phyloP scores from a whole-genome alignment of 2,113 vertebrate species.

The Corvus moneduloides region DNA sequence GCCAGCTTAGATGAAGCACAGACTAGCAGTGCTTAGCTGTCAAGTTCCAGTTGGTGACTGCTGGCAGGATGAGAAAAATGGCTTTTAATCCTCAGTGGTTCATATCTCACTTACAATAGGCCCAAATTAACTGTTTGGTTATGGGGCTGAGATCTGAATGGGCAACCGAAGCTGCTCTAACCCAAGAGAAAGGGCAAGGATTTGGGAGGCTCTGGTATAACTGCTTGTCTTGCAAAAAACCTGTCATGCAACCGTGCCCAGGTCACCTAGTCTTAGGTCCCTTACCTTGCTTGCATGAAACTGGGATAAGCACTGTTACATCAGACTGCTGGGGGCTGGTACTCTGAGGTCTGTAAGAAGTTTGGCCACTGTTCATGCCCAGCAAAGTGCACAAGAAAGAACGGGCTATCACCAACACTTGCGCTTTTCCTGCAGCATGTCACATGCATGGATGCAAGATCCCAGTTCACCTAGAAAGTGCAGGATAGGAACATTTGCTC shows the following conservation, averaged over 20 bases:
- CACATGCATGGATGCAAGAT: background rate
- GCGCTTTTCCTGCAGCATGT: background rate
- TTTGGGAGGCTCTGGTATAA: background rate
- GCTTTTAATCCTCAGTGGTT: background rate
- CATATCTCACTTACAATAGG: background rate
- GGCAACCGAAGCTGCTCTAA: background rate
- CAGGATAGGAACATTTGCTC: background rate
- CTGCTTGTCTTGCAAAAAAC: background rate
- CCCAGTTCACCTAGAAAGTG: background rate
- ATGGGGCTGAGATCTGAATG: background rate
- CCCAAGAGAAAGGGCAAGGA: background rate
- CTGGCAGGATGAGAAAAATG: background rate
- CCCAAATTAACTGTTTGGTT: background rate
- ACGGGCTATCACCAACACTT: background rate
- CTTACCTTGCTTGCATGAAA: background rate
- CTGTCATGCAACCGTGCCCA: background rate
- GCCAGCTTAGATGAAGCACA: background rate
- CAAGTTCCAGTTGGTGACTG: background rate
- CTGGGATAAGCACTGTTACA: background rate
- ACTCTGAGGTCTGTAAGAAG: background rate
- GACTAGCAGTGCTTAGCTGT: conserved; percentile 5
- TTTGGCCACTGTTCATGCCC: background rate
- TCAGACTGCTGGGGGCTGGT: background rate
- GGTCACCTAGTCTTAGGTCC: background rate
- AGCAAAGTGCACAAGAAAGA: background rate